Evolutionary conservation across 2,113 vertebrate genomes (phyloP).

Genomic region (Atrichornis clamosus): DNA sequence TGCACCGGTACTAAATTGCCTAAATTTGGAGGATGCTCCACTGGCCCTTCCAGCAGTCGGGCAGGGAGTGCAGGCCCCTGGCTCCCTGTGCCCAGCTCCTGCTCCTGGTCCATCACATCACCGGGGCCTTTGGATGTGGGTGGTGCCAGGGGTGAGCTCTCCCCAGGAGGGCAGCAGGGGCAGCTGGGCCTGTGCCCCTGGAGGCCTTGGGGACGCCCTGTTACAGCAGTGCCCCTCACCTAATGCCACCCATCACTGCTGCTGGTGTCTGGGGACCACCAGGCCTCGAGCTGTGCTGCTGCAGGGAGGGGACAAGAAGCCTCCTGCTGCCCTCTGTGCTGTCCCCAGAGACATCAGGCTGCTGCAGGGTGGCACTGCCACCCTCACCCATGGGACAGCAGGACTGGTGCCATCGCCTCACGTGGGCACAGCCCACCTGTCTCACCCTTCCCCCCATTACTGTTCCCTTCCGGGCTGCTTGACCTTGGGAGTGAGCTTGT

Average conservation of each 20-base stretch:
- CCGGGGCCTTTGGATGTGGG: fast-evolving
- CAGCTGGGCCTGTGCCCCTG: neutral
- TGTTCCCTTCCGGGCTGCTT: neutral
- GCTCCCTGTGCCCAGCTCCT: neutral
- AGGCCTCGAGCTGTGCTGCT: neutral
- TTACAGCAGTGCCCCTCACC: no score
- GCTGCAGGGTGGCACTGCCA: neutral
- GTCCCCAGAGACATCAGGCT: fast-evolving
- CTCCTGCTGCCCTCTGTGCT: neutral
- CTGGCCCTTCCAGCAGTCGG: neutral
- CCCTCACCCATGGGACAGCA: fast-evolving
- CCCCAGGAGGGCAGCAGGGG: neutral
- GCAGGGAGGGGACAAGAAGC: neutral
- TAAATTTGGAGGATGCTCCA: neutral
- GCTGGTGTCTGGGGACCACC: neutral
- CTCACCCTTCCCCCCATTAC: neutral
- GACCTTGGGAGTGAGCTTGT: neutral
- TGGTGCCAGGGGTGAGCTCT: neutral
- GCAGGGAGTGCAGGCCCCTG: no score
- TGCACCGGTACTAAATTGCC: fast-evolving
- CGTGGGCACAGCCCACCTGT: neutral
- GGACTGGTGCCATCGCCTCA: neutral
- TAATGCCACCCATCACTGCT: fast-evolving
- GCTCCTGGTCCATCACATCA: neutral
- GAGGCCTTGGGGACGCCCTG: neutral